Evolutionary conservation across 2,113 vertebrate genomes (phyloP).

Genomic region (Salvelinus fontinalis): DNA sequence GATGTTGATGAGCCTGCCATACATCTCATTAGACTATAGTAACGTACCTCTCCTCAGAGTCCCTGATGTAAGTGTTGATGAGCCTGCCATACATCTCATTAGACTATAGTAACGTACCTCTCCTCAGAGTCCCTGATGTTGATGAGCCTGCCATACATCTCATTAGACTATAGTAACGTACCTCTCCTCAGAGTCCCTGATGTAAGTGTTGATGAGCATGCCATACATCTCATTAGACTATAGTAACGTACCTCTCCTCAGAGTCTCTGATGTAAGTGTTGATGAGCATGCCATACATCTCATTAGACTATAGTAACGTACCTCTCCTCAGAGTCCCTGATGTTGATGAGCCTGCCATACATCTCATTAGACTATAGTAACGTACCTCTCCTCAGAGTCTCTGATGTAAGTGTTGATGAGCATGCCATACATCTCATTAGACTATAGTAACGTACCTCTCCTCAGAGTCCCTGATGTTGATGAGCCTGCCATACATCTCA

Average conservation of each 20-base stretch:
- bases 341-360: not conserved
- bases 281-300: too few relatives aligned
- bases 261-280: too few relatives aligned
- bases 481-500: too few relatives aligned
- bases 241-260: not conserved
- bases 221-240: too few relatives aligned
- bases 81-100: too few relatives aligned
- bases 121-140: slow-evolving; percentile 64
- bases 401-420: not conserved
- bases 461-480: too few relatives aligned
- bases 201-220: not conserved
- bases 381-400: slow-evolving; percentile 68
- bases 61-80: too few relatives aligned
- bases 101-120: slow-evolving; percentile 33
- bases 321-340: slow-evolving; percentile 70
- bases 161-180: not conserved
- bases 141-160: not conserved
- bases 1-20: not conserved
- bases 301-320: too few relatives aligned
- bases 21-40: too few relatives aligned
- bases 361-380: too few relatives aligned
- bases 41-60: not conserved
- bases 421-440: not conserved
- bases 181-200: slow-evolving; percentile 68
- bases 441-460: not conserved